Conservation (phyloP, 2,797 vertebrate species). For the Calcarius lapponicus region DNA sequence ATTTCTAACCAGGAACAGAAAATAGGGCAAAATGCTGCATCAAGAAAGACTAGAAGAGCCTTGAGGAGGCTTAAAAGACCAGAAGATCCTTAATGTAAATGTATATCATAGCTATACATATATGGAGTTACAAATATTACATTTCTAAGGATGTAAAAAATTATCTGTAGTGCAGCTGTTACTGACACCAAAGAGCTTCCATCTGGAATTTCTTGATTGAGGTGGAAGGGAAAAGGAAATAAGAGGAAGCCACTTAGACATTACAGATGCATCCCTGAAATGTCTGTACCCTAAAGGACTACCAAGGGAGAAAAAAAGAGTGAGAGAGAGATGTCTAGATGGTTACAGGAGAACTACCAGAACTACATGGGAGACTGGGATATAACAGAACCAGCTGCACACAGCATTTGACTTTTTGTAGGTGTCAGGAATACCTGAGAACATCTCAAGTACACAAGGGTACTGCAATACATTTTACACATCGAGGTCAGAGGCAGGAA, state of each 20-base stretch:
- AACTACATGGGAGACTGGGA: not conserved
- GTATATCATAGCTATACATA: not conserved
- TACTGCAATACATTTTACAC: not conserved
- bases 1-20: slow-evolving; percentile 13
- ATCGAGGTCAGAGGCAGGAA: not conserved
- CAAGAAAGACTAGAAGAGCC: not conserved
- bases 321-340: not conserved
- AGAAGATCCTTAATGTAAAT: not conserved
- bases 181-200: slow-evolving; percentile 24
- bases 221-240: not conserved
- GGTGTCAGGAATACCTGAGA: not conserved
- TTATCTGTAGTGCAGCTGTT: slow-evolving; percentile 50
- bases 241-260: slow-evolving; percentile 42
- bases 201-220: slow-evolving; percentile 30
- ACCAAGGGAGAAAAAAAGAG: accelerated
- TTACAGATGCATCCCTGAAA: not conserved
- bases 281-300: not conserved
- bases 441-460: not conserved
- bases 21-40: not conserved
- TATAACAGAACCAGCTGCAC: not conserved
- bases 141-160: not conserved
- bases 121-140: not conserved
- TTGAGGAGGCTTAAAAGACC: not conserved
- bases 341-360: not conserved
- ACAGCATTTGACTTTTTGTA: not conserved